A percentile compares a stretch with the other conserved stretches of the same genome.
Conservation (phyloP, 2,113 vertebrate species). For the Trogon surrucura region DNA sequence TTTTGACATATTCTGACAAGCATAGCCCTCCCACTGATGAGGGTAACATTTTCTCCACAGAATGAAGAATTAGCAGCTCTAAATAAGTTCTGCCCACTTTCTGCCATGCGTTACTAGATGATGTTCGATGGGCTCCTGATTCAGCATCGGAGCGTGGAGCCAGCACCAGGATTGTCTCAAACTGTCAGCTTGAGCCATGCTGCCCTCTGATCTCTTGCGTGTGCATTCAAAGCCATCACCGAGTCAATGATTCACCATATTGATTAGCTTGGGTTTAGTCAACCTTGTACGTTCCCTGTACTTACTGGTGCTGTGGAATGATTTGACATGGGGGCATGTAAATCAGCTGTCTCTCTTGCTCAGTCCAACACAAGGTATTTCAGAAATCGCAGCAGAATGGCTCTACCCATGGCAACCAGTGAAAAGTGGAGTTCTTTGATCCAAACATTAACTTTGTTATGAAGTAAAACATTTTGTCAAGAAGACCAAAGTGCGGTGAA, state of each 20-base stretch:
- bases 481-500: neutral
- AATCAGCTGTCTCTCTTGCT: neutral
- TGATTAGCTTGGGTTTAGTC: slow-evolving; percentile 5
- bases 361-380: neutral
- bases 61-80: neutral
- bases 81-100: neutral
- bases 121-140: neutral
- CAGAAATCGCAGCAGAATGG: neutral
- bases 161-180: neutral
- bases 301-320: neutral
- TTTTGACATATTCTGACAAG: neutral
- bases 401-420: neutral
- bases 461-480: neutral
- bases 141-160: neutral
- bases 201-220: neutral
- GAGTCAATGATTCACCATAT: neutral
- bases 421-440: neutral
- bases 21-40: neutral
- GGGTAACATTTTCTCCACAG: neutral
- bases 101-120: neutral
- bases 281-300: neutral
- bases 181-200: neutral
- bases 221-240: neutral
- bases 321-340: neutral
- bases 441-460: neutral